phyloP scores from a whole-genome alignment of 1,140 invertebrate species.

The Sesamia nonagrioides region DNA sequence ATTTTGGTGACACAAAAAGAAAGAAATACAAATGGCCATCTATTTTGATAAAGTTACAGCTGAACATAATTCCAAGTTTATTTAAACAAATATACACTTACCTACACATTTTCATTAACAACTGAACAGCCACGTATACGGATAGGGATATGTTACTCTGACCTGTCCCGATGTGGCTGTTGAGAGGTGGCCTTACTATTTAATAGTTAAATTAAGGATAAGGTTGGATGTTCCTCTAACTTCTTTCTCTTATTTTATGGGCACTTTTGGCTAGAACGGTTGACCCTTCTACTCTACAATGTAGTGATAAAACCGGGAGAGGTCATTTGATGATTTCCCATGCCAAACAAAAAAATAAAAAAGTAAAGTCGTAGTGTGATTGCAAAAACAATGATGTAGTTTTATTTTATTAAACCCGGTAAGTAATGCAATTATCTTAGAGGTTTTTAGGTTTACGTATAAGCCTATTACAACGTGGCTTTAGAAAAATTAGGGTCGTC shows the following conservation, averaged over 20 bases:
- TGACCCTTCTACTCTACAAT: neutral
- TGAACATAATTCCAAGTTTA: too few relatives aligned
- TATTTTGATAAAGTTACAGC: too few relatives aligned
- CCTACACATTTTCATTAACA: neutral
- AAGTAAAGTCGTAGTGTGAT: too few relatives aligned
- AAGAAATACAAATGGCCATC: too few relatives aligned
- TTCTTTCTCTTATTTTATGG: constrained; percentile 17
- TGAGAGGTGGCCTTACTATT: constrained; percentile 3
- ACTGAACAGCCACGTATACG: neutral
- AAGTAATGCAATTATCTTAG: neutral
- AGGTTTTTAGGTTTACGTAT: neutral
- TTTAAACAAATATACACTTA: too few relatives aligned
- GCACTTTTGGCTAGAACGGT: neutral
- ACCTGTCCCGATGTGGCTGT: constrained; percentile 9
- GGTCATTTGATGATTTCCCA: too few relatives aligned
- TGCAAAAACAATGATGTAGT: neutral
- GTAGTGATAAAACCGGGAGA: too few relatives aligned
- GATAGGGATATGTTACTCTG: neutral
- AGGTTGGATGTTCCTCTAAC: constrained; percentile 8
- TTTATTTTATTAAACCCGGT: neutral
- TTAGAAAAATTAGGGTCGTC: neutral
- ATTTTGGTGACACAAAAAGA: too few relatives aligned
- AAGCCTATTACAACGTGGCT: neutral
- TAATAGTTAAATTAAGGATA: constrained; percentile 14
- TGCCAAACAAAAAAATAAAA: too few relatives aligned